A percentile compares a stretch with the other conserved stretches of the same genome.
These are phyloP conservation scores for Rhabdomys pumilio DNA, from an alignment of 2,797 vertebrate genomes.

Conservation along the genomic window DNA sequence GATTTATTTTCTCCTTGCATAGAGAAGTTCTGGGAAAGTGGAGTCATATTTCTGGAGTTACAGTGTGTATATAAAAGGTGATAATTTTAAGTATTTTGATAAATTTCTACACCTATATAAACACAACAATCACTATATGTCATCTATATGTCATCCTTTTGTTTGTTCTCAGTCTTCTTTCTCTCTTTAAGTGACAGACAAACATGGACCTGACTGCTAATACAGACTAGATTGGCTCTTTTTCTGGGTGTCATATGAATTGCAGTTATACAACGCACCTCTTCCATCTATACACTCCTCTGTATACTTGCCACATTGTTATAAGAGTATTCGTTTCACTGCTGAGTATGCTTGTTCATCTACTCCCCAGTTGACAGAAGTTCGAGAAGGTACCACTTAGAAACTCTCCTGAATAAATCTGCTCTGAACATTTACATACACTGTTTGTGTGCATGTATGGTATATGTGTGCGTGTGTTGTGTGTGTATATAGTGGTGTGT, in stretches of 20 bases:
- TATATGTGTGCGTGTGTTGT: neutral
- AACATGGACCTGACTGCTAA: neutral
- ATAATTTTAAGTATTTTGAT: conserved; percentile 45
- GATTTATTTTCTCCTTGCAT: conserved; percentile 42
- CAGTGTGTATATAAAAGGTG: neutral
- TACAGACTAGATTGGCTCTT: conserved; percentile 7
- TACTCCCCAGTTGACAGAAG: neutral
- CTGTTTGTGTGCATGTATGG: neutral
- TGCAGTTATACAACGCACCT: neutral
- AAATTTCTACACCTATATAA: neutral
- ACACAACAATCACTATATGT: neutral
- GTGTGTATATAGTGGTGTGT: neutral
- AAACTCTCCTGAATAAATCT: neutral
- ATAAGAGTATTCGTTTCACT: neutral
- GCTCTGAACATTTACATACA: neutral
- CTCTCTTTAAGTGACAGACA: neutral
- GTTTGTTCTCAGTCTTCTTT: neutral
- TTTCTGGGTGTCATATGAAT: neutral
- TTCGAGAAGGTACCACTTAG: conserved; percentile 5
- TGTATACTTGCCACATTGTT: neutral
- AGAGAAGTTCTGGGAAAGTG: neutral
- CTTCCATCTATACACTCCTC: neutral
- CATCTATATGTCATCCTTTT: neutral
- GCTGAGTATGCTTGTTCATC: neutral
- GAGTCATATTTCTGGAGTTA: conserved; percentile 5